A percentile compares a stretch with the other conserved stretches of the same genome.
These are phyloP conservation scores for Asbolus verrucosus DNA, from an alignment of 1,140 invertebrate genomes.

Conservation along the genomic window DNA sequence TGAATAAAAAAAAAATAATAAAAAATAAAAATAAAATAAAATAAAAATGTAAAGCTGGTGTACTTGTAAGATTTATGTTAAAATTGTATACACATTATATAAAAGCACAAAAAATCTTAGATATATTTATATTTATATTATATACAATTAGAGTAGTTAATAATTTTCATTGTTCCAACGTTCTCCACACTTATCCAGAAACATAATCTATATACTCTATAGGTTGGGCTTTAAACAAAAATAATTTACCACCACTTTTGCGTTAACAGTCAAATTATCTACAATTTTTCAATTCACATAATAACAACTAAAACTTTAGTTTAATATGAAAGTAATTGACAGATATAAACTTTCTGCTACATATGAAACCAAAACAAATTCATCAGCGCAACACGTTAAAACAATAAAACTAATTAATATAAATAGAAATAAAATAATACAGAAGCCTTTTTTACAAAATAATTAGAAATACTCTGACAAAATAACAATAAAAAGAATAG, in stretches of 20 bases:
- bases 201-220: slow-evolving; percentile 4
- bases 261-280: slow-evolving; percentile 28
- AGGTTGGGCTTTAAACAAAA: neutral
- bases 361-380: too few relatives aligned
- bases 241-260: slow-evolving; percentile 23
- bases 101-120: slow-evolving; percentile 6
- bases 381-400: too few relatives aligned
- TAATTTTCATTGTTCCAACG: neutral
- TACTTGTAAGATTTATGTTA: slow-evolving; percentile 15
- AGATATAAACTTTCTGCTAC: too few relatives aligned
- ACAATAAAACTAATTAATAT: slow-evolving; percentile 26
- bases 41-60: slow-evolving; percentile 12
- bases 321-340: too few relatives aligned
- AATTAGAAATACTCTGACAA: slow-evolving; percentile 28
- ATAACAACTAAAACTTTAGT: slow-evolving; percentile 6
- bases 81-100: slow-evolving; percentile 12
- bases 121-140: slow-evolving; percentile 6
- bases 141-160: slow-evolving; percentile 13
- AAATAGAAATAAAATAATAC: slow-evolving; percentile 19
- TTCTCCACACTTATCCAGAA: slow-evolving; percentile 24
- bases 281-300: too few relatives aligned
- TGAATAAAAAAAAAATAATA: slow-evolving; percentile 4
- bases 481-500: slow-evolving; percentile 3
- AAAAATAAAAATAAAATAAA: too few relatives aligned
- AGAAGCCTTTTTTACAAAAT: slow-evolving; percentile 23